A percentile compares a stretch with the other conserved stretches of the same genome.
Evolutionary conservation across 2,888 invertebrate species (phyloP).

Genomic region (Leuctra nigra): DNA sequence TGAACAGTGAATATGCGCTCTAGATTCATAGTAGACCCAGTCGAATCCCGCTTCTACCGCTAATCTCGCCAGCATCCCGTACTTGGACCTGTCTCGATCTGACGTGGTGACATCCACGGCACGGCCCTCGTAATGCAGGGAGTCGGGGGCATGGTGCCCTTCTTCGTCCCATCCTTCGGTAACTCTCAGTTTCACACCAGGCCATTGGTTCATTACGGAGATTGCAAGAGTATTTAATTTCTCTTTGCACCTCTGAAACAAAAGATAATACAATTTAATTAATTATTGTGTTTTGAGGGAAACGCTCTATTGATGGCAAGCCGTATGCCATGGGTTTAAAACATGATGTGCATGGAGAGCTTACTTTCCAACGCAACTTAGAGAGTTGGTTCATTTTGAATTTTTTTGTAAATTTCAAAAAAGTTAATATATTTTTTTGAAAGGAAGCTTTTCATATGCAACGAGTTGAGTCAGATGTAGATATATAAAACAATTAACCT

Average conservation of each 20-base stretch:
- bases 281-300: too few species aligned
- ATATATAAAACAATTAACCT: too few species aligned
- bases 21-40: slow-evolving; percentile 96
- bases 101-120: slow-evolving; percentile 95
- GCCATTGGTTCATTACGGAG: slow-evolving; percentile 98
- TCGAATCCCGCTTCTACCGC: slow-evolving; percentile 97
- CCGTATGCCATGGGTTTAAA: too few species aligned
- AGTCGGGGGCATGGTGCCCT: slow-evolving; percentile 66
- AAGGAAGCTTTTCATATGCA: too few species aligned
- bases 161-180: slow-evolving; percentile 96
- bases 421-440: too few species aligned
- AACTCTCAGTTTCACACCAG: slow-evolving; percentile 85
- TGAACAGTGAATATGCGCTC: slow-evolving; percentile 93
- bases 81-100: slow-evolving; percentile 86
- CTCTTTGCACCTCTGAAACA: slow-evolving; percentile 88
- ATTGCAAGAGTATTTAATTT: slow-evolving; percentile 90
- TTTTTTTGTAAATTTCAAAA: too few species aligned
- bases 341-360: too few species aligned
- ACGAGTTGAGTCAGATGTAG: too few species aligned
- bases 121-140: slow-evolving; percentile 93
- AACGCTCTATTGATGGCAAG: too few species aligned
- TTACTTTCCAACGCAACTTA: too few species aligned
- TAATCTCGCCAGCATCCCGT: slow-evolving; percentile 91
- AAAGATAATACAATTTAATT: too few species aligned
- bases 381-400: too few species aligned